Conservation (phyloP, 2,113 vertebrate genomes). For the Aphyosemion australe region DNA sequence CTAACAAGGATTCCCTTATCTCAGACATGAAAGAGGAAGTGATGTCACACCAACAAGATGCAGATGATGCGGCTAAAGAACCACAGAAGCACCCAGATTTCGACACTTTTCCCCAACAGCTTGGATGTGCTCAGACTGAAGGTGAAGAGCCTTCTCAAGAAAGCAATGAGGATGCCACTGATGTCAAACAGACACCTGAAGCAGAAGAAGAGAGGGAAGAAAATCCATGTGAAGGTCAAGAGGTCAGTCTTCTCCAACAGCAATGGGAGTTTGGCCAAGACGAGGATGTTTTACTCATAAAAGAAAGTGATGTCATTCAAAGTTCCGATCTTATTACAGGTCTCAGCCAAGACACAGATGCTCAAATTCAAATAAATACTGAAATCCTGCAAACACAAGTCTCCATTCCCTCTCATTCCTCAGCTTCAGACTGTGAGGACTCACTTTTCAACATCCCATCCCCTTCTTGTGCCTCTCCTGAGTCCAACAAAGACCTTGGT, state of each 20-base stretch:
- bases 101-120: constrained; percentile 8
- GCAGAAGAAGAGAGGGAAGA: constrained; percentile 12
- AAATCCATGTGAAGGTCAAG: neutral
- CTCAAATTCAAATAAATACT: constrained; percentile 14
- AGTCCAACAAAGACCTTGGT: constrained; percentile 8
- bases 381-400: neutral
- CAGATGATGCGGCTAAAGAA: neutral
- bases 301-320: constrained; percentile 14
- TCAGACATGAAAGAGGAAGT: constrained; percentile 5
- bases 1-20: neutral
- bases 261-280: constrained; percentile 1
- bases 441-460: constrained; percentile 1
- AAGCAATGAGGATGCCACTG: neutral
- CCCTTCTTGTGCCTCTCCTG: neutral
- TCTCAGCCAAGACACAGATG: constrained; percentile 5
- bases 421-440: constrained; percentile 8
- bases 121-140: constrained; percentile 21
- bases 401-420: neutral
- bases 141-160: constrained; percentile 18
- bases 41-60: constrained; percentile 5
- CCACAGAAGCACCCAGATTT: neutral
- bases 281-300: neutral
- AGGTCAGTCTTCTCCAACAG: constrained; percentile 1
- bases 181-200: neutral
- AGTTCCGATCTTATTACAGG: constrained; percentile 1